Conservation (phyloP, 2,797 vertebrate genomes). For the Ptychadena robeensis region DNA sequence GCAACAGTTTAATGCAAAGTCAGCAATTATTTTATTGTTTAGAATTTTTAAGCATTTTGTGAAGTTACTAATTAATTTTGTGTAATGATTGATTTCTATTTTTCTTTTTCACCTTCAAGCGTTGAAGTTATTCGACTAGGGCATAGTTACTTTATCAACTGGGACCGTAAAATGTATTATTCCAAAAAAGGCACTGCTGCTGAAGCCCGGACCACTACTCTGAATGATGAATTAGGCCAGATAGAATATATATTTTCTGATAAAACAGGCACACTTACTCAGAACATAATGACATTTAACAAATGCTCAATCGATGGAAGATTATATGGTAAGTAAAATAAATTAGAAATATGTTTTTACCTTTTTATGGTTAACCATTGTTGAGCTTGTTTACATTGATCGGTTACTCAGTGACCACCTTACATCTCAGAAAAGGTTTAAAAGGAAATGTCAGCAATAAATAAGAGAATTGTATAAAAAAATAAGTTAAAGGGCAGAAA, state of each 20-base stretch:
- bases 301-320: slow-evolving; percentile 78
- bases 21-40: neutral
- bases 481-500: too few species aligned
- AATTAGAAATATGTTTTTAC: too few species aligned
- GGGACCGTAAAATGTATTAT: slow-evolving; percentile 78
- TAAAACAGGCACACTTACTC: slow-evolving; percentile 78
- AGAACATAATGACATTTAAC: slow-evolving; percentile 80
- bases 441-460: too few species aligned
- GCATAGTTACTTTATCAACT: slow-evolving; percentile 79
- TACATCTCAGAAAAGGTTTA: too few species aligned
- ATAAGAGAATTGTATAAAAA: too few species aligned
- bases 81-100: neutral
- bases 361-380: too few species aligned
- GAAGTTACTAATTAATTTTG: neutral
- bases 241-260: slow-evolving; percentile 79
- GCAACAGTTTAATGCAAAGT: neutral
- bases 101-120: slow-evolving; percentile 56
- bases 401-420: too few species aligned
- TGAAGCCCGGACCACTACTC: slow-evolving; percentile 75
- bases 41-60: neutral
- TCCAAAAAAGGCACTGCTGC: slow-evolving; percentile 69
- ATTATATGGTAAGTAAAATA: slow-evolving; percentile 69
- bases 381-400: too few species aligned
- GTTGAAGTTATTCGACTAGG: slow-evolving; percentile 76
- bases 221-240: slow-evolving; percentile 79